Conservation (phyloP, 2,113 vertebrate genomes). For the Gorsachius goisagi region DNA sequence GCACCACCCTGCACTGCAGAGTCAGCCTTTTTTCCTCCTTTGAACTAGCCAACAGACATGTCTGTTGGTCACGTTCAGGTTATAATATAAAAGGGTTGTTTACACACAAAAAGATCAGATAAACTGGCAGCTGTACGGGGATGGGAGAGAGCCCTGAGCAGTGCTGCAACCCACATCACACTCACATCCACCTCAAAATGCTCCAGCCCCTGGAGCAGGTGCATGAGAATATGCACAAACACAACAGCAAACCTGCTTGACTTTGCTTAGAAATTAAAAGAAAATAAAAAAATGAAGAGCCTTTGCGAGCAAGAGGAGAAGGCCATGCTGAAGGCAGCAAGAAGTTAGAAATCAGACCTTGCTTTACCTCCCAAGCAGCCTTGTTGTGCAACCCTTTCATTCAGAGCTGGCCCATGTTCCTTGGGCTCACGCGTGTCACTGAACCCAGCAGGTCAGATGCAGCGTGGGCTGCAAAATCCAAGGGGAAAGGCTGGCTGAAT, state of each 20-base stretch:
- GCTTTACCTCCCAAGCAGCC: neutral
- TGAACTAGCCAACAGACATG: neutral
- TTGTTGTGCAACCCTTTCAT: neutral
- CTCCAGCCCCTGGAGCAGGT: neutral
- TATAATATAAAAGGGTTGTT: neutral
- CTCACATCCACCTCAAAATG: neutral
- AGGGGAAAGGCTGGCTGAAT: neutral
- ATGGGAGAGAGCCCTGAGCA: neutral
- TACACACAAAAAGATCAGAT: neutral
- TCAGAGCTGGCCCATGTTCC: neutral
- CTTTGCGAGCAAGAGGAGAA: neutral
- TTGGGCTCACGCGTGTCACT: neutral
- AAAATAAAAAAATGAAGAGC: neutral
- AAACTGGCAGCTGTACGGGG: neutral
- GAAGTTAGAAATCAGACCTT: neutral
- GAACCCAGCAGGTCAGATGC: neutral
- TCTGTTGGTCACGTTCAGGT: neutral
- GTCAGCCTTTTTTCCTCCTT: neutral
- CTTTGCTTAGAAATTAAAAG: neutral
- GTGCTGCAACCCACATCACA: neutral
- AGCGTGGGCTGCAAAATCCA: neutral
- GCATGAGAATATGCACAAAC: rapidly evolving
- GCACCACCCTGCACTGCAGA: neutral
- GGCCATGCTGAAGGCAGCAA: neutral
- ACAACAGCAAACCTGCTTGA: neutral